Base-by-base conservation (phyloP, 2,888 invertebrate species). In the Drosophila anomelani region DNA sequence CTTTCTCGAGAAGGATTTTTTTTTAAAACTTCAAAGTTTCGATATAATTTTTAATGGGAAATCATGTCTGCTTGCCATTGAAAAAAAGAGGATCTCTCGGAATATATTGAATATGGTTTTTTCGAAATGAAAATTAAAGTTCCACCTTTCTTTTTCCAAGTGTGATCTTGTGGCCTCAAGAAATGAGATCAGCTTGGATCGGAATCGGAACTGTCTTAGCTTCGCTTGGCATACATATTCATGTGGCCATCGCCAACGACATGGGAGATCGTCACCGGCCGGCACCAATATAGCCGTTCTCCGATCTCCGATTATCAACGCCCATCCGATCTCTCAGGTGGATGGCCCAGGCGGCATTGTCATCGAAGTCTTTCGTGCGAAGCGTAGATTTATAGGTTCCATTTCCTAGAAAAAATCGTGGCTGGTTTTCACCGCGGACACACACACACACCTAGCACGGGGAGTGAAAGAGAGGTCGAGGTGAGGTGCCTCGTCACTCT, bases 391-490 rank as follows among this genome's bases (percentile, higher is more conserved):
- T 73, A 72, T 81, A 55, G 75, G 77, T 70, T 76, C 71, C 57
- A 80, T 86, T 83, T 83, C 86, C 84, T 78, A 83, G 86, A 83
- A 83, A 81, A 72, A 46, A 60, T 75, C 56, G 67, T 71, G 53
- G 46, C 63, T 73, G 58, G 64, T 73, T 73, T 72, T 73, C 49
- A 57, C 58, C 36, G 38, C 63, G 29, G 43, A 43, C 38, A 43
- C 43, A 38, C 32, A 41, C n/a, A 26, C 20, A 43, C 12, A 36
- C 8, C 20, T 12, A n/a, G 10, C 13, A 26, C 17, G 23, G 43
- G 44, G 32, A 32, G 49, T 12, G 36, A 62, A 59, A 68, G 70
- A 77, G 78, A 75, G 77, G 73, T 64, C 66, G 78, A 69, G 51
- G 29, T 51, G 34, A 20, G 51, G 51, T 29, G 20, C 34, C 47